Conservation (phyloP, 2,797 vertebrate species). For the Acipenser transmontanus region DNA sequence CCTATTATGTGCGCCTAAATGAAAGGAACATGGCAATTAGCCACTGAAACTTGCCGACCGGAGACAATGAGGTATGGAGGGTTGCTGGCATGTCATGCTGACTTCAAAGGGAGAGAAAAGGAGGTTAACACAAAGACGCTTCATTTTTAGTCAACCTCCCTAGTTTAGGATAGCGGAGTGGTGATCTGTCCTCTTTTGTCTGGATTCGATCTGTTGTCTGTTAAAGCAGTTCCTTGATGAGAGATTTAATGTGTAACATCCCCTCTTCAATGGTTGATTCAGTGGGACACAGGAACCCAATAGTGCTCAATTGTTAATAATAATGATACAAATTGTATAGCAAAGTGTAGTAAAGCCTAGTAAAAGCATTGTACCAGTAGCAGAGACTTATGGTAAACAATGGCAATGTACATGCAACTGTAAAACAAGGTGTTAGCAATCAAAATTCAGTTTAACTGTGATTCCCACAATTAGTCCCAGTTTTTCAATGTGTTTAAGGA, state of each 20-base stretch:
- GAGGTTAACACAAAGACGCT: slow-evolving; percentile 46
- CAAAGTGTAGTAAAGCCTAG: no score
- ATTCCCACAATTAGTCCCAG: no score
- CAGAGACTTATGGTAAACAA: no score
- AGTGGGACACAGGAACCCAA: no score
- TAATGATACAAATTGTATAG: no score
- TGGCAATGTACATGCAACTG: no score
- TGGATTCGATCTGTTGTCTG: slow-evolving; percentile 51
- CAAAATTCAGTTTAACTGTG: no score
- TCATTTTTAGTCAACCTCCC: slow-evolving; percentile 45
- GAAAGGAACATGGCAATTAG: slow-evolving; percentile 59
- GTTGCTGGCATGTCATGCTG: slow-evolving; percentile 52
- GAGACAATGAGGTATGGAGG: slow-evolving; percentile 48
- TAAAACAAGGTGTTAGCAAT: no score
- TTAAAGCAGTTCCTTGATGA: slow-evolving; percentile 55
- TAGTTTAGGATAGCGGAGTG: slow-evolving; percentile 40
- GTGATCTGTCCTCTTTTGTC: slow-evolving; percentile 39
- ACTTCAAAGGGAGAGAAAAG: slow-evolving; percentile 61
- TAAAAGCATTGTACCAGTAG: no score
- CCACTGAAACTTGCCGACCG: slow-evolving; percentile 48
- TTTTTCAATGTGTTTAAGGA: no score
- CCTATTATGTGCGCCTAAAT: slow-evolving; percentile 53
- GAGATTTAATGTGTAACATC: slow-evolving; percentile 24
- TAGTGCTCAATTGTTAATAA: no score
- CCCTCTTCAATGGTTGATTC: no score